Evolutionary conservation across 2,797 vertebrate genomes (phyloP), one percentile per base, ranked within the genome.

Genomic region (Masticophis lateralis): DNA sequence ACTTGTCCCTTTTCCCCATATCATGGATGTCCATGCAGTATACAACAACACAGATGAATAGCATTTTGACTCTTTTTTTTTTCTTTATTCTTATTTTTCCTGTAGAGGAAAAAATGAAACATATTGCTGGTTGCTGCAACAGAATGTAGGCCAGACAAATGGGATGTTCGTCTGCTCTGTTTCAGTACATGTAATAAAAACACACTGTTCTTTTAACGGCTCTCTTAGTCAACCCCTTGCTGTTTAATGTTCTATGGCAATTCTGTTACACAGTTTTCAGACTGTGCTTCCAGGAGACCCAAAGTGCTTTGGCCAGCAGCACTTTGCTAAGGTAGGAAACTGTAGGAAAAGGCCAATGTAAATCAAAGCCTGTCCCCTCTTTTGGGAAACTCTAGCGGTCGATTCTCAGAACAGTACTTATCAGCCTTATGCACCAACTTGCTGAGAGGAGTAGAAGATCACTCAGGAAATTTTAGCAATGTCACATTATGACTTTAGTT

Each of bases 131-230:
- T 91, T 57, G 60, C n/a, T 91, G 87, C 86, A 87, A 89, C 93
- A 94, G 92, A 92, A 69, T 94, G 87, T 89, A 59, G 60, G 61
- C 43, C 74, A 92, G 92, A 92, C 89, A 47, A 69, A 91, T 60
- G 88, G 87, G 69, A 66, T 91, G 92, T 86, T 89, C 61, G 66
- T 92, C 88, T 89, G 74, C 47, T 92, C 69, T 83, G 87, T 89
- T 93, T 91, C 59, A 89, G 43, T 91, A 89, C 69, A 56, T 51
- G n/a, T 91, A 56, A 91, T 89, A 91, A 91, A 91, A 59, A 91
- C 87, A 89, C 90, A 91, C 66, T 91, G 87, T 93, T 91, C 90
- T 28, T 89, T 90, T 13, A 53, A 86, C 51, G 43, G 27, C 86
- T 91, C 57, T 89, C 32, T 86, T 93, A 86, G 59, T 56, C 56